Evolutionary conservation across 92 coral and sea anemone species (phyloP).

Genomic region (Siderastrea siderea): DNA sequence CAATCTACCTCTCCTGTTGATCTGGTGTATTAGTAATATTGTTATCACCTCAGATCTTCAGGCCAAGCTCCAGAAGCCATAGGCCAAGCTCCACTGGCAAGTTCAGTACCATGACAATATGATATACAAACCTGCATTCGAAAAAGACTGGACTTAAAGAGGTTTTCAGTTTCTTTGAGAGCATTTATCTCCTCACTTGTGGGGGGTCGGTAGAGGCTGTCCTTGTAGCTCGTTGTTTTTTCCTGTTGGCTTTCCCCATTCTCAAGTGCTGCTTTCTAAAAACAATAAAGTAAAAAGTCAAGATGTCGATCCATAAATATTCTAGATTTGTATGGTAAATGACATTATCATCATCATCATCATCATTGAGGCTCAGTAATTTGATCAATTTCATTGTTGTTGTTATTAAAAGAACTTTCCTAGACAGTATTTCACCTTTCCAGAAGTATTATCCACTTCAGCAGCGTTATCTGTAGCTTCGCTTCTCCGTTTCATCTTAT

Average conservation of each 20-base stretch:
- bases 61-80: too few species aligned
- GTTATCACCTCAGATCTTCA: constrained; percentile 11
- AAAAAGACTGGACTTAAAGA: constrained; percentile 93
- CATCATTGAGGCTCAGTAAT: neutral
- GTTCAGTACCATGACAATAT: neutral
- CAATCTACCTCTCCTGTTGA: neutral
- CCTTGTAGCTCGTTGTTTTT: constrained; percentile 54
- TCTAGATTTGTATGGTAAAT: neutral
- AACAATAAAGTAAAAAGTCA: neutral
- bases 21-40: neutral
- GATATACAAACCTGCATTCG: constrained; percentile 88
- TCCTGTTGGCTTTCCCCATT: constrained; percentile 33
- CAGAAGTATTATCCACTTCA: neutral
- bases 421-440: neutral
- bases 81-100: too few species aligned
- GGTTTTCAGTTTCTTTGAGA: constrained; percentile 94
- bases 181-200: constrained; percentile 92
- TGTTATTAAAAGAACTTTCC: neutral
- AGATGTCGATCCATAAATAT: neutral
- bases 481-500: constrained; percentile 16
- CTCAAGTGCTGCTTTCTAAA: constrained; percentile 12
- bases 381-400: neutral
- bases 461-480: neutral
- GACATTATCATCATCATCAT: neutral
- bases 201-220: constrained; percentile 92